Evolutionary conservation across 2,113 vertebrate species (phyloP).

Genomic region (Xiphophorus couchianus): DNA sequence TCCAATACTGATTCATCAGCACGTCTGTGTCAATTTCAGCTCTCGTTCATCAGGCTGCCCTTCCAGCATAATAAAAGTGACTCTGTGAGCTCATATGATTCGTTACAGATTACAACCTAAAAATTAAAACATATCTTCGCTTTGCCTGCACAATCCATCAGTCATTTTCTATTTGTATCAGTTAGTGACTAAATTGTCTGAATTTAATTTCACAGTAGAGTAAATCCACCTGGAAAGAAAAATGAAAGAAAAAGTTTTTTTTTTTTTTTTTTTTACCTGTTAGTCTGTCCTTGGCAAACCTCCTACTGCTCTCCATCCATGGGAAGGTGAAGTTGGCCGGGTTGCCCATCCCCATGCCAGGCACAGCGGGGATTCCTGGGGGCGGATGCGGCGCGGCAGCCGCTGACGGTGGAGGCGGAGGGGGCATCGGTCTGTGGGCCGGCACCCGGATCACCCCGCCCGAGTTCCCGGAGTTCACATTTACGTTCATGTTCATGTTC

Average conservation of each 20-base stretch:
- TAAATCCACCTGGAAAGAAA: too few relatives aligned
- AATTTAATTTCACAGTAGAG: not conserved
- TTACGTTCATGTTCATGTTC: conserved; percentile 88
- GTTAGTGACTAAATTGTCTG: not conserved
- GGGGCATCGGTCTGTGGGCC: conserved; percentile 88
- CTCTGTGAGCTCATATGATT: conserved; percentile 18
- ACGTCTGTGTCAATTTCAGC: conserved; percentile 56
- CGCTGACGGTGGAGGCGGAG: conserved; percentile 84
- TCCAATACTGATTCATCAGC: conserved; percentile 73
- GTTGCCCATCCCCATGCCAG: conserved; percentile 80
- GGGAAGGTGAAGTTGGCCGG: conserved; percentile 88
- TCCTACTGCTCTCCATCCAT: conserved; percentile 93
- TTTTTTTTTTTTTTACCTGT: conserved; percentile 82
- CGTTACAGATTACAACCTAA: conserved; percentile 46
- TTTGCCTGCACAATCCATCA: not conserved
- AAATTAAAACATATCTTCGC: conserved; percentile 25
- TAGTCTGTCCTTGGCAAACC: conserved; percentile 91
- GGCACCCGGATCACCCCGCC: conserved; percentile 89
- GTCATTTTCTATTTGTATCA: not conserved
- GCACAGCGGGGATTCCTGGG: conserved; percentile 76
- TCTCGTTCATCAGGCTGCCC: conserved; percentile 59
- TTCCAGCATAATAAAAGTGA: conserved; percentile 38
- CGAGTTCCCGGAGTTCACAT: conserved; percentile 79
- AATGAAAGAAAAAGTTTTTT: not conserved
- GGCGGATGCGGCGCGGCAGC: conserved; percentile 81